Evolutionary conservation across 1,140 invertebrate genomes (phyloP), one percentile per base, ranked within the genome.

Genomic region (Halesus radiatus): DNA sequence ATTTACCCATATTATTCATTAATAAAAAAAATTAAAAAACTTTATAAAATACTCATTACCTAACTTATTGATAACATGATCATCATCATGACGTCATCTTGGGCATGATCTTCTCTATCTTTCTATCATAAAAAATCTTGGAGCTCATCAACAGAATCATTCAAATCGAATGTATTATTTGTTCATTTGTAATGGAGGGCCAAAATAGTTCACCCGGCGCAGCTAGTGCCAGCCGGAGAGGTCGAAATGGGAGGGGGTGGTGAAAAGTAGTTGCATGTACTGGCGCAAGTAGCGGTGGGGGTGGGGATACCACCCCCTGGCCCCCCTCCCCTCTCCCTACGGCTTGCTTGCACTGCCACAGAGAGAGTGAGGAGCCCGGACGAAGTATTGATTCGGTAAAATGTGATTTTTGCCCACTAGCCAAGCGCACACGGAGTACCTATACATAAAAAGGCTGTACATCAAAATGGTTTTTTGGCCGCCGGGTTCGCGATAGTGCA

Each of bases 351-450:
- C 78, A 80, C 81, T 68, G 58, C 70, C 62, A 76, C 68, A 18
- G 80, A 52, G 77, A 37, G 75, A 75, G 75, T 72, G 81, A 70
- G 82, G 72, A 75, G 50, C 82, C 82, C 82, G 82, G 82, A 76
- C 82, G 79, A 81, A 83, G 82, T 83, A 83, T 83, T 83, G 82
- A 83, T 83, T 83, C 77, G 82, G 82, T 80, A 83, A 83, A 83
- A 83, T 83, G 82, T 80, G 82, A 83, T 83, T 83, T 83, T 76
- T 83, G 82, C 82, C 82, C 82, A 80, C 81, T 81, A 73, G 78
- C 78, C 70, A 56, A 70, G 70, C 70, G 70, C 56, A 64, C 70
- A 75, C 62, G 29, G 16, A 50, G 37, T 60, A 66, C 56, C 75
- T 56, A 66, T 64, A 64, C 58, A 75, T 56, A 74, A 79, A 79